Evolutionary conservation across 1,140 invertebrate genomes (phyloP), one percentile per base, ranked within the genome.

Genomic region (Augochlora pura): DNA sequence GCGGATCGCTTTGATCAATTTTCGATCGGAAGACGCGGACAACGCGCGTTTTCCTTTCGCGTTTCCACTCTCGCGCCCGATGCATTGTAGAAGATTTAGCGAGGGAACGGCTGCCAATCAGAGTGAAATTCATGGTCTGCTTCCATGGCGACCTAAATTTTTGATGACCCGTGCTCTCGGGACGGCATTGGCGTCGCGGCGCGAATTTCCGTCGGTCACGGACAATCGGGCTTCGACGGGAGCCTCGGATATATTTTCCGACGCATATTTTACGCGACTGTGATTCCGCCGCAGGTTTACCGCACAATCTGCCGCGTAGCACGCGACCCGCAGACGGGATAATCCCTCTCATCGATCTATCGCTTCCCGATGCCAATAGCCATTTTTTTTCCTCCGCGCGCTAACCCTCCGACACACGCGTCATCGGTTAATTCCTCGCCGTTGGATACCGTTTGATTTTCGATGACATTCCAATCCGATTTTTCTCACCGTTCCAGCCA

Each of bases 91-190:
- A 21, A 63, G 1, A 63, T 63, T 63, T 63, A 8, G 27, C 2
- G 27, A 63, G 49, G 49, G 16, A 63, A 57, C 14, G 5, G 60
- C 60, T 63, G 16, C 60, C 60, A 63, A 63, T 63, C 60, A 63
- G 16, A 32, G 18, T 21, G 60, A 63, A 62, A 62, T 62, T 27
- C 25, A 27, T 63, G 27, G 27, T 63, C 60, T 38, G 32, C 16
- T 38, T 38, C 60, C 27, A 21, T 21, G 60, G 60, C 14, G 60
- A 38, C 60, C 60, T 63, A 38, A 38, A 63, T 63, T 38, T 38
- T 63, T 32, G 60, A 63, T 62, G 27, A 63, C 27, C 27, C 60
- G 27, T 10, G 60, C 27, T 38, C 21, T 8, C 7, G 57, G 8
- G 21, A n/a, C 8, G 18, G 21, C 5, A 59, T 23, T 59, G 21